Evolutionary conservation across 1,140 invertebrate genomes (phyloP).

Genomic region (Babylonia areolata): DNA sequence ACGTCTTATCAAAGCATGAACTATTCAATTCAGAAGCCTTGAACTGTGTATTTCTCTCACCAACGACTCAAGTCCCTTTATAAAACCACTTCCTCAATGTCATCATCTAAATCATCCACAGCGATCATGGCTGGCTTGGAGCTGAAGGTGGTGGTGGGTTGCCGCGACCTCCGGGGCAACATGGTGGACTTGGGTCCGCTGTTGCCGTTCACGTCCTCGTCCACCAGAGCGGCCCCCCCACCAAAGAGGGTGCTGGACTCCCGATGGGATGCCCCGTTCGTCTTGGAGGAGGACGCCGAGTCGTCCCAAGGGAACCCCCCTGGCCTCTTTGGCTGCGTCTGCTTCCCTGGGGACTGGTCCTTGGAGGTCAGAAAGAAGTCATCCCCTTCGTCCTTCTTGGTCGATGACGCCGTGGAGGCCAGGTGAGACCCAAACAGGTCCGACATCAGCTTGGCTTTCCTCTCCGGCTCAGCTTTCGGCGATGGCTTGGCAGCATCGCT

Average conservation of each 20-base stretch:
- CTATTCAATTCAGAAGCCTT: no score
- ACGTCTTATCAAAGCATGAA: no score
- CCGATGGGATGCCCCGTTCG: constrained; percentile 26
- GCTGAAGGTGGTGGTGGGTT: constrained; percentile 52
- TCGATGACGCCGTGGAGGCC: background rate
- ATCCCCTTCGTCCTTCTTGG: constrained; percentile 45
- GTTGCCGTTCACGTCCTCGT: constrained; percentile 44
- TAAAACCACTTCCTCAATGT: constrained; percentile 68
- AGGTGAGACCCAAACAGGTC: constrained; percentile 60
- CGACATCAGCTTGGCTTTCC: constrained; percentile 59
- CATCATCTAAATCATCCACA: constrained; percentile 61
- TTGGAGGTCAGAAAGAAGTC: constrained; percentile 52
- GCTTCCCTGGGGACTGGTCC: constrained; percentile 10
- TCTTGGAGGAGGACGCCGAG: constrained; percentile 31
- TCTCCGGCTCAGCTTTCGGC: constrained; percentile 32
- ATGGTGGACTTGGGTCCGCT: constrained; percentile 38
- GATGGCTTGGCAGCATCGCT: constrained; percentile 9
- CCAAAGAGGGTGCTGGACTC: constrained; percentile 55
- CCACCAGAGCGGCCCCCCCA: constrained; percentile 56
- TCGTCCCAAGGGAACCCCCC: constrained; percentile 59
- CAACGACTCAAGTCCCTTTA: no score
- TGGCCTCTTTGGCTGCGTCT: constrained; percentile 40
- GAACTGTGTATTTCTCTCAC: no score
- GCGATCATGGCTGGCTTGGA: constrained; percentile 58
- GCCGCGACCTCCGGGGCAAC: constrained; percentile 51